Conservation (phyloP, 2,888 invertebrate species). For the Ochropacha duplaris region DNA sequence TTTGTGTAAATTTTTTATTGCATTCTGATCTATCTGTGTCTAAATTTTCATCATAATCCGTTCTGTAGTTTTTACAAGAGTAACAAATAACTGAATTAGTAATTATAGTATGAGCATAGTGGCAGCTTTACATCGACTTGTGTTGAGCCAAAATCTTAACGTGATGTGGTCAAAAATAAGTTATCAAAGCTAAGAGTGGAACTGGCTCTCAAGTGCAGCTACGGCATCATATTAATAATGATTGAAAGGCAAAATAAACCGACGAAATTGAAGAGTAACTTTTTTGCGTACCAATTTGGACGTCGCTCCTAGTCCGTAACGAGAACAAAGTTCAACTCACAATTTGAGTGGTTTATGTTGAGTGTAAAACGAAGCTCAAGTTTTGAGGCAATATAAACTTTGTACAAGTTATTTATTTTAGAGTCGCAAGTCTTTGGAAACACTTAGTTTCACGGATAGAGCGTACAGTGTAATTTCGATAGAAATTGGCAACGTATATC, state of each 20-base stretch:
- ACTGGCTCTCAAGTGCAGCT: no score
- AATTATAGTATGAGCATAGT: no score
- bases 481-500: neutral
- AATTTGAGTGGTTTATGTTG: neutral
- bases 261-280: neutral
- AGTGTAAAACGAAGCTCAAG: neutral
- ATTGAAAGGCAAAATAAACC: neutral
- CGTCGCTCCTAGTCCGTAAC: neutral
- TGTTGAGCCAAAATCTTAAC: no score
- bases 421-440: neutral
- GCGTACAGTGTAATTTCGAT: neutral
- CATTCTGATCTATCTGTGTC: no score
- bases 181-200: no score
- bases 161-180: no score
- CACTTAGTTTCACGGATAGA: neutral
- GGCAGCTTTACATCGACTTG: no score
- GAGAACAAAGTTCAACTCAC: neutral
- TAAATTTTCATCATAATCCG: no score
- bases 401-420: conserved; percentile 1
- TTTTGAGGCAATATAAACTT: neutral
- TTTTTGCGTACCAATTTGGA: neutral
- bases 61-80: no score
- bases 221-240: no score
- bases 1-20: no score
- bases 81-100: no score